Conservation (phyloP, 2,888 invertebrate genomes). For the Campopleginae sp. region DNA sequence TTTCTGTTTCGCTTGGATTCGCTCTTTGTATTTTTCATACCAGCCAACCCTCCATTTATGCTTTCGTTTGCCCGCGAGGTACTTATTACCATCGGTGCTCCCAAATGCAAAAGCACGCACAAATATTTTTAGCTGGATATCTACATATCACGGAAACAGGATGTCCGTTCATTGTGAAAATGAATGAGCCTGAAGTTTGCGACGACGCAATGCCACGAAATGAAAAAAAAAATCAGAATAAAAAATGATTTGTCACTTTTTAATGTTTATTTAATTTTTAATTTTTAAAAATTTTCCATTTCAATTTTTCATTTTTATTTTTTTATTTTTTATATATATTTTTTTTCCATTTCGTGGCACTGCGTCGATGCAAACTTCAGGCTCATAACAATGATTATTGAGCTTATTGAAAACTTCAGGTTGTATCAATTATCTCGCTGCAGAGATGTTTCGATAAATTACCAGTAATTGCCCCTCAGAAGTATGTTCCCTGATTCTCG, state of each 20-base stretch:
- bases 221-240: too few species aligned
- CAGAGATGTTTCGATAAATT: neutral
- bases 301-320: too few species aligned
- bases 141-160: neutral
- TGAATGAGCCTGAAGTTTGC: too few species aligned
- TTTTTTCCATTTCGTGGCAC: too few species aligned
- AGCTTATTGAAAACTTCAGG: neutral
- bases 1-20: neutral
- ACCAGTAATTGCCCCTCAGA: too few species aligned
- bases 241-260: too few species aligned
- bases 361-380: too few species aligned
- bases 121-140: neutral
- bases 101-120: slow-evolving; percentile 54
- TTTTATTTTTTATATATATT: too few species aligned
- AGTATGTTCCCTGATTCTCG: too few species aligned
- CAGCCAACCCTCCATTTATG: slow-evolving; percentile 21
- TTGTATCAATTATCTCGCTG: neutral
- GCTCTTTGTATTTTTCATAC: slow-evolving; percentile 13
- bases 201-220: too few species aligned
- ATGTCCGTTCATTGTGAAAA: neutral
- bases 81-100: slow-evolving; percentile 58
- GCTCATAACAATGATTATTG: neutral
- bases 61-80: slow-evolving; percentile 28
- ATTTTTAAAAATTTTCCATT: too few species aligned
- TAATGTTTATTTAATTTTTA: too few species aligned